Percentiles rank a stretch among this genome's conserved stretches.
Evolutionary conservation across 2,888 invertebrate genomes (phyloP).

Genomic region (Rotaria magnacalcarata): DNA sequence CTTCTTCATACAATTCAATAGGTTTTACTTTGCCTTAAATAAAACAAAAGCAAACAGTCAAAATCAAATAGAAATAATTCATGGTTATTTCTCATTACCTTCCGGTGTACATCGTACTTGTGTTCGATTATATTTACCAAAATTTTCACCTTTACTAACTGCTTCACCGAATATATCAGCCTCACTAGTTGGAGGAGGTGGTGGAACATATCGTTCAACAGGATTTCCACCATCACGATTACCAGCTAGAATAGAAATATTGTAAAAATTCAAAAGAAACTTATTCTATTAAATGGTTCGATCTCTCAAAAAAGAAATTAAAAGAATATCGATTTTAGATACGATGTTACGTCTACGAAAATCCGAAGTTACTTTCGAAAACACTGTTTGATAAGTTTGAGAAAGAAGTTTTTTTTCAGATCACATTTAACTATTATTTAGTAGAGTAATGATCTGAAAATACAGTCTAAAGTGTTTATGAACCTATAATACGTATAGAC

Average conservation of each 20-base stretch:
- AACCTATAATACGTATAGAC: no score
- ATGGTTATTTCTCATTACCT: background rate
- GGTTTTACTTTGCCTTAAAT: slow-evolving; percentile 34
- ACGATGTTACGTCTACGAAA: no score
- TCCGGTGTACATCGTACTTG: slow-evolving; percentile 14
- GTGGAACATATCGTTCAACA: slow-evolving; percentile 24
- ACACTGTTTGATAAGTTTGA: no score
- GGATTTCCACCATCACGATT: background rate
- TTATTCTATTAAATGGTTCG: no score
- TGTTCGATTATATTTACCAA: slow-evolving; percentile 14
- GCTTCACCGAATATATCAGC: slow-evolving; percentile 31
- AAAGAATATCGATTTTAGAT: no score
- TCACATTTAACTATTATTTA: no score
- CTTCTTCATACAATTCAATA: slow-evolving; percentile 39
- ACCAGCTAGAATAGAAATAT: background rate
- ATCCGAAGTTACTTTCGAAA: no score
- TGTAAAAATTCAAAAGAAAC: no score
- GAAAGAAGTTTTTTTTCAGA: no score
- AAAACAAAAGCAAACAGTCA: background rate
- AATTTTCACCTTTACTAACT: slow-evolving; percentile 14
- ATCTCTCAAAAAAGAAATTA: no score
- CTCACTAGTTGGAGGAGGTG: background rate
- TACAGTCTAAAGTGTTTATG: no score
- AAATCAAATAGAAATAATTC: background rate
- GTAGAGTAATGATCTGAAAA: no score